Conservation (phyloP, 2,888 invertebrate species). For the Thymelicus lineola region DNA sequence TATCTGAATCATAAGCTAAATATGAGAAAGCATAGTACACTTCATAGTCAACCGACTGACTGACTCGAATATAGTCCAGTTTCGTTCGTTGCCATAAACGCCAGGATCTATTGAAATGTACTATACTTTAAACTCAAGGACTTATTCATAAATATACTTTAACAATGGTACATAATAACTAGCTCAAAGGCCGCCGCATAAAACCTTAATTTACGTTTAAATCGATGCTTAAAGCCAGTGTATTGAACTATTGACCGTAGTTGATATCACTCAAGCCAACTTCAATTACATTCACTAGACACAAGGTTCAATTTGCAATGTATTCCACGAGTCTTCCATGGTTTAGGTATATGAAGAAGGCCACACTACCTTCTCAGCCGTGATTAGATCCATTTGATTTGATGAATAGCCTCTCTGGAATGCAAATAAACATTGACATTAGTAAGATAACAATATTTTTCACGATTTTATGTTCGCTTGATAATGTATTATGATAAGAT, state of each 20-base stretch:
- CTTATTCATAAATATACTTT: not conserved
- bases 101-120: too few relatives aligned
- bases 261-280: slow-evolving; percentile 1
- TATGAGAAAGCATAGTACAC: too few relatives aligned
- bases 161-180: not conserved
- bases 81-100: too few relatives aligned
- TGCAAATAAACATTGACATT: slow-evolving; percentile 32
- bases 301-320: slow-evolving; percentile 12
- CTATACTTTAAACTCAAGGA: not conserved
- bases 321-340: not conserved
- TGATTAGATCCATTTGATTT: slow-evolving; percentile 32
- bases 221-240: not conserved
- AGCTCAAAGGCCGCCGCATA: not conserved
- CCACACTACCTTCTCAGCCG: slow-evolving; percentile 16
- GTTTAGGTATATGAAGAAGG: not conserved
- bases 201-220: not conserved
- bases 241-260: not conserved
- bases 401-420: slow-evolving; percentile 31
- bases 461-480: not conserved
- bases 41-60: too few relatives aligned
- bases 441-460: slow-evolving; percentile 19
- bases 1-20: not conserved
- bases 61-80: too few relatives aligned
- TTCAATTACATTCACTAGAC: slow-evolving; percentile 9
- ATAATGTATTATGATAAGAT: too few relatives aligned